Percentiles rank a stretch among this genome's conserved stretches.
These are phyloP conservation scores for Oscheius sp. DNA, from an alignment of 2,888 invertebrate genomes.

Conservation along the genomic window DNA sequence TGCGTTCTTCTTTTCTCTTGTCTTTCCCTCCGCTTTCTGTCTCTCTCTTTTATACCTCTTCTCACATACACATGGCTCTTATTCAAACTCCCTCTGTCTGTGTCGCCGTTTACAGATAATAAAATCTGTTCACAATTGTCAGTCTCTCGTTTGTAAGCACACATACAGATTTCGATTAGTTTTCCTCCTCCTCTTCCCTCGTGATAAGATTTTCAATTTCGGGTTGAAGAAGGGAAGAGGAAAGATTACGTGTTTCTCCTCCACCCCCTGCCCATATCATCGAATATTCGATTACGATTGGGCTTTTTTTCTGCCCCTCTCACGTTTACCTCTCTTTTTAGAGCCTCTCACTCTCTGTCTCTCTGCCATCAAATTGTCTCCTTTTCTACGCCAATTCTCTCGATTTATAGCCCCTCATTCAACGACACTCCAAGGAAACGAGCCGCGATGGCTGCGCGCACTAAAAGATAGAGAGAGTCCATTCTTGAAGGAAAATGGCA, in stretches of 20 bases:
- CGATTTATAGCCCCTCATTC: slow-evolving; percentile 25
- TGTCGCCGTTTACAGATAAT: background rate
- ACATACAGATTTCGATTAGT: background rate
- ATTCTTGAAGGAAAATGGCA: background rate
- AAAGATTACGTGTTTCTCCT: background rate
- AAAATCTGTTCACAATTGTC: background rate
- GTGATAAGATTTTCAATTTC: slow-evolving; percentile 1
- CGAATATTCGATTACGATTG: slow-evolving; percentile 6
- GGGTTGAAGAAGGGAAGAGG: background rate
- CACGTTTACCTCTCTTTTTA: background rate
- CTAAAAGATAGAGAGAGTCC: background rate
- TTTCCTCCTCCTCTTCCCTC: background rate
- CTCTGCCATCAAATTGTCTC: background rate
- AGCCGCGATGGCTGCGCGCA: background rate
- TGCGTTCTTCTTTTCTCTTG: too few species aligned
- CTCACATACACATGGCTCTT: background rate
- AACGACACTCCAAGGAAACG: slow-evolving; percentile 17
- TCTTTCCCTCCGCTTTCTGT: too few species aligned
- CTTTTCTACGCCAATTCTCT: slow-evolving; percentile 19
- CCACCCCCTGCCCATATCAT: background rate
- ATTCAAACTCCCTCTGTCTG: background rate
- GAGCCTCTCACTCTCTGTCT: background rate
- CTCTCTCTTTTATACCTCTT: too few species aligned
- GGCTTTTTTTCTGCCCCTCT: too few species aligned
- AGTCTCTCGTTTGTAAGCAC: background rate